Percentiles rank a stretch among this genome's conserved stretches.
Conservation (phyloP, 2,797 vertebrate species). For the Dallia pectoralis region DNA sequence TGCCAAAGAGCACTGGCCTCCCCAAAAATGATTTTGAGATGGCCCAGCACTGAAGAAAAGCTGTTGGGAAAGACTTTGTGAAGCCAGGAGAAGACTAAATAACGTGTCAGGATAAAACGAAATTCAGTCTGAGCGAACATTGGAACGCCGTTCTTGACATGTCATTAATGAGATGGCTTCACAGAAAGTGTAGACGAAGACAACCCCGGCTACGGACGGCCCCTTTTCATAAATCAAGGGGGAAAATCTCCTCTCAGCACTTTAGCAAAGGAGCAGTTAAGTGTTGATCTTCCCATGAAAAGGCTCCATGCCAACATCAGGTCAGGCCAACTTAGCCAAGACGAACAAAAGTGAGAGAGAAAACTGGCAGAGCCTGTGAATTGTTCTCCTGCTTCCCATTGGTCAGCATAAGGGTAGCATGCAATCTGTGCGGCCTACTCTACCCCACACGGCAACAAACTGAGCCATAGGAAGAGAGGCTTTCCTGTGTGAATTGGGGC, state of each 20-base stretch:
- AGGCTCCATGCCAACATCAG: neutral
- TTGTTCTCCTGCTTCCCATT: constrained; percentile 11
- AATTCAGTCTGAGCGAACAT: neutral
- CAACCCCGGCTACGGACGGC: neutral
- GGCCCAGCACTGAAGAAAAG: neutral
- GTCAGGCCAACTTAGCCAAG: neutral
- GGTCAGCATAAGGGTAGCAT: constrained; percentile 27
- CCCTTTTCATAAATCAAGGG: neutral
- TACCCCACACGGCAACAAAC: constrained; percentile 26
- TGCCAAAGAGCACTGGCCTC: neutral
- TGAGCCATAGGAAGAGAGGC: constrained; percentile 27
- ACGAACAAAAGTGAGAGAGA: constrained; percentile 10
- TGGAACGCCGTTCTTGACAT: neutral
- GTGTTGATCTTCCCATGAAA: neutral
- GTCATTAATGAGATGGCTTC: neutral
- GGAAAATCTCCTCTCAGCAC: neutral
- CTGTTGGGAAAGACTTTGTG: neutral
- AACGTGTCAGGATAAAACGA: neutral
- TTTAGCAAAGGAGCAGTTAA: neutral
- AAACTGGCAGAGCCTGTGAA: constrained; percentile 4
- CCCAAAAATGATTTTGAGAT: neutral
- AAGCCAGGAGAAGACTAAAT: neutral
- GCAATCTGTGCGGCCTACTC: constrained; percentile 14
- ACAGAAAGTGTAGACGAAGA: neutral
- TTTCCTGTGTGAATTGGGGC: constrained; percentile 25